phyloP scores from a whole-genome alignment of 37 sponge, comb jelly and placozoan species.

The Spongia lamella region DNA sequence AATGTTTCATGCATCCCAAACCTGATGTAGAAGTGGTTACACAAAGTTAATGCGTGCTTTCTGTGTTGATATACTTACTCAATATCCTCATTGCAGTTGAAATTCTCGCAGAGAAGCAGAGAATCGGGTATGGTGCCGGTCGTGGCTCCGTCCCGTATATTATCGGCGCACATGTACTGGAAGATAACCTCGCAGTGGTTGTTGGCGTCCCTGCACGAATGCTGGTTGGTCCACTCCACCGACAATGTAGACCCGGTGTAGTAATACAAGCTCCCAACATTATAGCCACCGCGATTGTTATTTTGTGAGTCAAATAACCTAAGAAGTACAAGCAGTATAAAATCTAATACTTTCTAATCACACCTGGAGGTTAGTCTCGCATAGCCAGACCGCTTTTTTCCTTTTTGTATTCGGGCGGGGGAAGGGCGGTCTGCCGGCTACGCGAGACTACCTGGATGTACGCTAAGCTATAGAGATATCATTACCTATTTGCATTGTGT shows the following conservation, averaged over 20 bases:
- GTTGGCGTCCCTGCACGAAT: conserved; percentile 93
- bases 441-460: background rate
- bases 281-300: conserved; percentile 98
- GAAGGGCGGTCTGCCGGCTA: background rate
- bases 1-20: conserved; percentile 96
- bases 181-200: conserved; percentile 91
- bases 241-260: conserved; percentile 81
- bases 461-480: background rate
- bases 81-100: conserved; percentile 88
- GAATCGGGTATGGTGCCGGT: conserved; percentile 94
- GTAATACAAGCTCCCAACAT: conserved; percentile 94
- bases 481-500: conserved; percentile 92
- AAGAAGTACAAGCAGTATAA: background rate
- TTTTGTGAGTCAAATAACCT: conserved; percentile 98
- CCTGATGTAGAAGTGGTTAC: conserved; percentile 29
- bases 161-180: conserved; percentile 95
- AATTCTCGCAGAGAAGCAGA: conserved; percentile 67
- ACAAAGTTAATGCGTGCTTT: too few species aligned
- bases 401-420: too few species aligned
- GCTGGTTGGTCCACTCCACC: conserved; percentile 99
- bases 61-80: conserved; percentile 45
- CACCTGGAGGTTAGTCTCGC: too few species aligned
- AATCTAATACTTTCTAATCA: background rate
- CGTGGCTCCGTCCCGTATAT: conserved; percentile 85
- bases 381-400: too few species aligned